Percentiles rank a stretch among this genome's conserved stretches.
Conservation (phyloP, 2,797 vertebrate genomes). For the Silurus lanzhouensis region DNA sequence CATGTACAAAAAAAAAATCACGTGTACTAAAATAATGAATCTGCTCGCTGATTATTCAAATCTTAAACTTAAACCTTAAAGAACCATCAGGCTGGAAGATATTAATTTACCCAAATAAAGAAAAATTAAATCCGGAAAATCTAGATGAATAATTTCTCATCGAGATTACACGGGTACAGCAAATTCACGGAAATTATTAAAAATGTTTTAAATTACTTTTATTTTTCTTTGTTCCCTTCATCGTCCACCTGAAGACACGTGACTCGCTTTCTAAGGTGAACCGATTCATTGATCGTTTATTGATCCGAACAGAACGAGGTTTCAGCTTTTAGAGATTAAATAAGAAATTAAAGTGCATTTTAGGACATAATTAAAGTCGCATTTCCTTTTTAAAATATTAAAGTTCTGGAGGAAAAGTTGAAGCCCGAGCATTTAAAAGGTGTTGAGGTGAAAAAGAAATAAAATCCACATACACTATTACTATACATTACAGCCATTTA, state of each 20-base stretch:
- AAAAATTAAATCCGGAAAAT: background rate
- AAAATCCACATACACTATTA: background rate
- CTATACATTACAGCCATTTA: background rate
- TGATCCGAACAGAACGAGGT: too few relatives aligned
- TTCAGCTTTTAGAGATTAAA: background rate
- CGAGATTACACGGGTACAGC: background rate
- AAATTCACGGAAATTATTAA: background rate
- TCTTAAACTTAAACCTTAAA: too few relatives aligned
- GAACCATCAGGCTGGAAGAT: too few relatives aligned
- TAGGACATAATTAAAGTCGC: background rate
- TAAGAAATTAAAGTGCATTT: background rate
- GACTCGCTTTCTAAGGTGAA: too few relatives aligned
- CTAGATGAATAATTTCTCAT: background rate
- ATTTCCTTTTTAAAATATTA: background rate
- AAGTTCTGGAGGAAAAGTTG: background rate
- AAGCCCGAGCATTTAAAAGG: background rate
- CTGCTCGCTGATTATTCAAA: too few relatives aligned
- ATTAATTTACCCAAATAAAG: too few relatives aligned
- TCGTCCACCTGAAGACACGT: too few relatives aligned
- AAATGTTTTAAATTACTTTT: too few relatives aligned
- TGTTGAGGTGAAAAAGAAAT: background rate
- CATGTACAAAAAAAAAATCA: too few relatives aligned
- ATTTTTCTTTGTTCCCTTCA: too few relatives aligned
- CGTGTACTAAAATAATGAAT: too few relatives aligned
- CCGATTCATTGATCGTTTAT: too few relatives aligned